A percentile compares a stretch with the other conserved stretches of the same genome.
Conservation (phyloP, 1,140 invertebrate genomes). For the Eupeodes corollae region DNA sequence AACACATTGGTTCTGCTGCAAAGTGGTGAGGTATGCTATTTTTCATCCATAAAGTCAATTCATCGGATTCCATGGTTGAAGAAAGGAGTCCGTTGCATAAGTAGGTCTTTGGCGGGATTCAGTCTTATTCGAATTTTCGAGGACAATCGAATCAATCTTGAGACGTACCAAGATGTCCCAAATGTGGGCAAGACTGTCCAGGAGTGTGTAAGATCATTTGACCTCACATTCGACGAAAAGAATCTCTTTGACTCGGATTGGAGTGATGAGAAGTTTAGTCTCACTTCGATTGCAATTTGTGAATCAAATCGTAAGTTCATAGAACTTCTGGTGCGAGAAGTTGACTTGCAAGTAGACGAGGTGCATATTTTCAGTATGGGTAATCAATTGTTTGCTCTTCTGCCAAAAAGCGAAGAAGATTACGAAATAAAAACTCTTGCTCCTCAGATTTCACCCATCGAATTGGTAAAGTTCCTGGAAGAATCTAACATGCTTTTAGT, state of each 20-base stretch:
- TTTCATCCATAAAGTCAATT: constrained; percentile 23
- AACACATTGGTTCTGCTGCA: constrained; percentile 26
- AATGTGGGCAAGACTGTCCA: constrained; percentile 12
- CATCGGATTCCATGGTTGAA: constrained; percentile 19
- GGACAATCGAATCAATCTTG: constrained; percentile 11
- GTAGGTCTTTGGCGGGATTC: constrained; percentile 13
- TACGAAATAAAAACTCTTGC: constrained; percentile 21
- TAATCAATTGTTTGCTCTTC: constrained; percentile 18
- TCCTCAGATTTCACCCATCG: constrained; percentile 16
- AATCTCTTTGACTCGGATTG: constrained; percentile 26
- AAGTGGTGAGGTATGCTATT: constrained; percentile 24
- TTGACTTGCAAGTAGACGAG: constrained; percentile 1
- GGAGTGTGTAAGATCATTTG: constrained; percentile 14
- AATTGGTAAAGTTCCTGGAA: constrained; percentile 16
- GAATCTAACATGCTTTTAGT: constrained; percentile 17
- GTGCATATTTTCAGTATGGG: constrained; percentile 20
- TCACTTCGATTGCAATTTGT: constrained; percentile 11
- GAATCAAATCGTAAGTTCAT: constrained; percentile 17
- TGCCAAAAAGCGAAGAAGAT: constrained; percentile 1
- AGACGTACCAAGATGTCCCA: constrained; percentile 22
- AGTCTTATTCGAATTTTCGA: constrained; percentile 17
- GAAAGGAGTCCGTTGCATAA: constrained; percentile 18
- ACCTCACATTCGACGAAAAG: constrained; percentile 25
- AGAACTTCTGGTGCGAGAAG: constrained; percentile 12
- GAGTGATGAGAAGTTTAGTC: constrained; percentile 17